These are phyloP conservation scores for Harpalus rufipes DNA, from an alignment of 2,888 invertebrate genomes.

Conservation along the genomic window DNA sequence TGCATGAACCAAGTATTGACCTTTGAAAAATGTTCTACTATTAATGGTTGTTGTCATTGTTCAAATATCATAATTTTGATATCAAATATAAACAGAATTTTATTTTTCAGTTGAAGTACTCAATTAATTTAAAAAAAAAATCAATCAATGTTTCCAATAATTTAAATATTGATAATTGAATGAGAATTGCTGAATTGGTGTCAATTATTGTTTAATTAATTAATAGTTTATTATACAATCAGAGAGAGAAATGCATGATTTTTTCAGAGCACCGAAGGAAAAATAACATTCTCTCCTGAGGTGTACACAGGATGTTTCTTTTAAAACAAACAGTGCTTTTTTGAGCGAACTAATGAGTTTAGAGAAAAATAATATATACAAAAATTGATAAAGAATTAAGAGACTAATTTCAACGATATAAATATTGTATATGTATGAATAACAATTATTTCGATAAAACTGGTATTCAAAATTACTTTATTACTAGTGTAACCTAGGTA, in stretches of 20 bases:
- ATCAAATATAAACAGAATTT: slow-evolving; percentile 8
- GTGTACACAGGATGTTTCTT: too few species aligned
- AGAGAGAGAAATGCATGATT: not conserved
- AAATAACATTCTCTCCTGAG: too few species aligned
- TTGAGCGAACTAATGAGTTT: too few species aligned
- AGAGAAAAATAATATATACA: too few species aligned
- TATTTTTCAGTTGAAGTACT: not conserved
- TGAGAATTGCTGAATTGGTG: not conserved
- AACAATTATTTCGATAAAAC: too few species aligned
- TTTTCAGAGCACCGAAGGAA: too few species aligned
- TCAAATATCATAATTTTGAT: slow-evolving; percentile 13
- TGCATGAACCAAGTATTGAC: not conserved
- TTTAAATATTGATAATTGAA: not conserved
- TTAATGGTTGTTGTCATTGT: not conserved
- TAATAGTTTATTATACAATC: not conserved
- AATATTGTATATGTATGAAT: too few species aligned
- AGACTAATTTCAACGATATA: too few species aligned
- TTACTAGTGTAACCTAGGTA: too few species aligned
- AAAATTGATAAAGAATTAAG: too few species aligned
- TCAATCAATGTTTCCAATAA: not conserved
- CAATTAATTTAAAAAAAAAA: not conserved
- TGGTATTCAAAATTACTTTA: too few species aligned
- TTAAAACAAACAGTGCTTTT: too few species aligned
- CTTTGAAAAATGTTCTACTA: not conserved
- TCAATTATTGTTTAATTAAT: not conserved